Percentiles rank a stretch among this genome's conserved stretches.
Evolutionary conservation across 1,140 invertebrate genomes (phyloP).

Genomic region (Pogonus chalceus): DNA sequence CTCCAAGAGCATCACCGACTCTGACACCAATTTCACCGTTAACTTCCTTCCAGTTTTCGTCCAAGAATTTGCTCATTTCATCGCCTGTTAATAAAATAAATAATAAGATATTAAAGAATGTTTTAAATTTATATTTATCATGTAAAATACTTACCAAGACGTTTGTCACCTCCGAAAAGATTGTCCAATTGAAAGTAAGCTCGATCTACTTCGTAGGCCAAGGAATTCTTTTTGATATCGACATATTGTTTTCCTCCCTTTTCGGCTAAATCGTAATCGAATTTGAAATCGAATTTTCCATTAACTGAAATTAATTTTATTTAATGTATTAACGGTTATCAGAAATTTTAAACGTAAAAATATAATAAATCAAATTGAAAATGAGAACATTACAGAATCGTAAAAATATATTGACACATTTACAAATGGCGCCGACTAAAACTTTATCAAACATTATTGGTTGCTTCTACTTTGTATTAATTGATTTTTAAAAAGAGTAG

Average conservation of each 20-base stretch:
- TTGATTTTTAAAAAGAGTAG: too few species aligned
- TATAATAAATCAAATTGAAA: too few species aligned
- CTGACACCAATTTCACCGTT: constrained; percentile 24
- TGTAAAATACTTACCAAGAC: constrained; percentile 19
- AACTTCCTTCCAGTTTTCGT: constrained; percentile 41
- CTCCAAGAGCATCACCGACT: neutral
- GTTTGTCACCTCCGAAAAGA: constrained; percentile 28
- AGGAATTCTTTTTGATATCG: neutral
- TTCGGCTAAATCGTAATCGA: neutral
- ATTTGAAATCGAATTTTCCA: neutral
- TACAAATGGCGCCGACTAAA: too few species aligned
- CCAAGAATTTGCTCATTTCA: constrained; percentile 37
- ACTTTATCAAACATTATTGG: too few species aligned
- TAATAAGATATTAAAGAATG: neutral
- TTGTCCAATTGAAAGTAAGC: constrained; percentile 26
- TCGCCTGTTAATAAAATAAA: constrained; percentile 29
- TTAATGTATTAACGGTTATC: too few species aligned
- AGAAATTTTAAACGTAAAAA: too few species aligned
- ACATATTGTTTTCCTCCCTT: neutral
- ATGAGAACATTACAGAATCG: too few species aligned
- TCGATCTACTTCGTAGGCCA: neutral
- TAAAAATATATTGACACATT: too few species aligned
- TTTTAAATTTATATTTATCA: neutral
- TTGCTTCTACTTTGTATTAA: too few species aligned
- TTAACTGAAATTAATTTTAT: neutral